Base-by-base conservation (phyloP, 2,888 invertebrate species). In the Formica aserva region DNA sequence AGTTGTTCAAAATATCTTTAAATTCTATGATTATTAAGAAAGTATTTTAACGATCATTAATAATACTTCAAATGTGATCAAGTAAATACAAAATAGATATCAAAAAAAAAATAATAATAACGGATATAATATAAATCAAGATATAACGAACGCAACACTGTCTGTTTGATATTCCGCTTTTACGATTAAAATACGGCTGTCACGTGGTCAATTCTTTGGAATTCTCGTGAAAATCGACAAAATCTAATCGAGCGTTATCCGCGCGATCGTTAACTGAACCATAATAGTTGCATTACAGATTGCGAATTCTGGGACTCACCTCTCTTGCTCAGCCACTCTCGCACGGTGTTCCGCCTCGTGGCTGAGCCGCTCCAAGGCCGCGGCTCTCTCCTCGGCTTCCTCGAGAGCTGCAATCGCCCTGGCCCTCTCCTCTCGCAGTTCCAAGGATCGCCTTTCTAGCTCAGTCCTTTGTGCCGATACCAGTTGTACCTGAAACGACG, bases 331-430 rank as follows among this genome's bases (percentile, higher is more conserved):
- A 72, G 94, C 94, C 66, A 92, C 88, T 90, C 92, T 93, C 67
- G 94, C 94, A 71, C 94, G 93, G 82, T 93, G 93, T 69, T 96
- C 95, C 76, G 96, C 96, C 32, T 93, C 95, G 95, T 92, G 95
- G 92, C 91, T 95, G 95, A 90, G 97, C 91, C 97, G 96, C 95
- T 99, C 98, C 91, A 99, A 95, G 91, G 98, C 96, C 91, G 97
- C 95, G 91, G 98, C 98, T 93, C 98, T 96, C 95, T 99, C 98
- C 78, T 98, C 97, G 57, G 98, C 97, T 94, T 99, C 98, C 87
- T 99, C 99, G 82, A 99, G 95, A 84, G 98, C 97, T 74, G 97
- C 96, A 74, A 96, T 96, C 76, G 98, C 95, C 86, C 96, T 96
- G 86, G 98, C 98, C 90, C 98, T 96, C 94, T 99, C 98, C 84